Percentiles rank a stretch among this genome's conserved stretches.
phyloP scores from a whole-genome alignment of 2,797 vertebrate genomes.

The Poliocrania exsul region DNA sequence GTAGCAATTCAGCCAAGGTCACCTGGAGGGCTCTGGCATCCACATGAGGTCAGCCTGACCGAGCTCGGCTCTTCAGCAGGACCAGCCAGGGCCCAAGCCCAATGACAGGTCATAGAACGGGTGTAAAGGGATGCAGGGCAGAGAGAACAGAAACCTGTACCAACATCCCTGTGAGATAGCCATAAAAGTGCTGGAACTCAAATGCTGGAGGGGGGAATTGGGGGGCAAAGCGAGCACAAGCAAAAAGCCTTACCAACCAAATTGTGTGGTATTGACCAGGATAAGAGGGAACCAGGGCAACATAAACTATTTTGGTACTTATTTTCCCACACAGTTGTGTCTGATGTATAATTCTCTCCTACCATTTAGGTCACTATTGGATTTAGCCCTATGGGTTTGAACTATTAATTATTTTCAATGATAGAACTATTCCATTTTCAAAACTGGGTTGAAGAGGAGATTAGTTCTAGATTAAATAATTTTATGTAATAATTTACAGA shows the following conservation, averaged over 20 bases:
- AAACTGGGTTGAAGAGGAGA: slow-evolving; percentile 57
- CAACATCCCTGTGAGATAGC: not conserved
- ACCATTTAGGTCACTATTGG: slow-evolving; percentile 11
- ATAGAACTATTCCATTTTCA: slow-evolving; percentile 51
- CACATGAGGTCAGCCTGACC: rapidly evolving
- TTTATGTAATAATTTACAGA: slow-evolving; percentile 47
- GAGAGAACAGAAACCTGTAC: not conserved
- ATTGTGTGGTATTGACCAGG: not conserved
- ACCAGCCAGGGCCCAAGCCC: not conserved
- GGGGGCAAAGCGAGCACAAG: not conserved
- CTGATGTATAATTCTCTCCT: not conserved
- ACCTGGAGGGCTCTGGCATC: not conserved
- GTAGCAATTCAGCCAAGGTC: not conserved
- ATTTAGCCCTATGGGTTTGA: slow-evolving; percentile 56
- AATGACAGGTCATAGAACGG: rapidly evolving
- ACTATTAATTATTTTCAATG: slow-evolving; percentile 65
- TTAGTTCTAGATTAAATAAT: slow-evolving; percentile 74
- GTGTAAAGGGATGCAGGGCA: not conserved
- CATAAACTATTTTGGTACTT: not conserved
- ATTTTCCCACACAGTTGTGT: not conserved
- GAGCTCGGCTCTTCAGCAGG: not conserved
- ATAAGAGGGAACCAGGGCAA: not conserved
- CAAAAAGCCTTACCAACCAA: not conserved
- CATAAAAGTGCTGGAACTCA: not conserved
- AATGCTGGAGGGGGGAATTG: not conserved